Evolutionary conservation across 2,888 invertebrate genomes (phyloP).

Genomic region (Dexiosoma caninum): DNA sequence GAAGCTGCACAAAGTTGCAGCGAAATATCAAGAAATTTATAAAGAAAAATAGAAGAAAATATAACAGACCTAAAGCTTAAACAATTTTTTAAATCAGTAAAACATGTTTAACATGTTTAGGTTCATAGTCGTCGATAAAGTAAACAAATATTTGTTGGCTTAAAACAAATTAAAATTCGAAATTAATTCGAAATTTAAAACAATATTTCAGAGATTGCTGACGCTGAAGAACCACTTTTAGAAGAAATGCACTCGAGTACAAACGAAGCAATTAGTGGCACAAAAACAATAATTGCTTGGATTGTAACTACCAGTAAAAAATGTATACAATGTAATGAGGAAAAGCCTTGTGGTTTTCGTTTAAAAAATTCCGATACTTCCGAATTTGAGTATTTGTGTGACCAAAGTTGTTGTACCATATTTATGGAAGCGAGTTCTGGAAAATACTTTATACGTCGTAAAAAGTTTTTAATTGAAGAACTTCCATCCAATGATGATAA

Average conservation of each 20-base stretch:
- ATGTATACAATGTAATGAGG: conserved; percentile 71
- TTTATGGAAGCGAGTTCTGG: conserved; percentile 80
- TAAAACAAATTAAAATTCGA: no score
- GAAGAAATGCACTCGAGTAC: conserved; percentile 77
- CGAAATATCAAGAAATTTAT: no score
- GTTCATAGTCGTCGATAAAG: no score
- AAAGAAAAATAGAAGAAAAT: no score
- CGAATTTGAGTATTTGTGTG: conserved; percentile 80
- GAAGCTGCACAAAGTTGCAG: no score
- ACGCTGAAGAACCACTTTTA: conserved; percentile 71
- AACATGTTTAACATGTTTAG: no score
- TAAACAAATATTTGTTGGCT: no score
- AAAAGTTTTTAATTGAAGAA: conserved; percentile 79
- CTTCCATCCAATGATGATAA: conserved; percentile 62
- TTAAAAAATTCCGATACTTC: conserved; percentile 77
- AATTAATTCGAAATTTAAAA: no score
- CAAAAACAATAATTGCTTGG: conserved; percentile 75
- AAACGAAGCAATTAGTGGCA: conserved; percentile 68
- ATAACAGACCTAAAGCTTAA: no score
- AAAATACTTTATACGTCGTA: conserved; percentile 80
- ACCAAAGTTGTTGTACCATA: conserved; percentile 79
- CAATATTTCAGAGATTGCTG: conserved; percentile 62
- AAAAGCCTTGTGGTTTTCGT: conserved; percentile 74
- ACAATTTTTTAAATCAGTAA: no score
- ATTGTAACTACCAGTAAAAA: conserved; percentile 70